These are phyloP conservation scores for Solen grandis DNA, from an alignment of 1,140 invertebrate genomes.

Conservation along the genomic window DNA sequence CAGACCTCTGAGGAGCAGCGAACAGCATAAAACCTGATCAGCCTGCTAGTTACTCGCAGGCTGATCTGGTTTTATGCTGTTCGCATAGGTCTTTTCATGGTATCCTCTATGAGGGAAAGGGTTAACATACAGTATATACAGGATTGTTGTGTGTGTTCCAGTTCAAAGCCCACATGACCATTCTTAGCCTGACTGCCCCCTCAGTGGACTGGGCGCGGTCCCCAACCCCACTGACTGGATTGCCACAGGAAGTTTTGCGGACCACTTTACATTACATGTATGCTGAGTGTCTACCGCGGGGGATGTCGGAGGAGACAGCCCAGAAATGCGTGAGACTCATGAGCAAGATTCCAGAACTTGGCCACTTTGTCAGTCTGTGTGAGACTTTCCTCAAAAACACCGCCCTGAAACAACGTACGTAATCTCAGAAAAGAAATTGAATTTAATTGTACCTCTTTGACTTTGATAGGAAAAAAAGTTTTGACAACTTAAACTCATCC, in stretches of 20 bases:
- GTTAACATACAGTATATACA: too few species aligned
- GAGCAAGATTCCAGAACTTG: conserved; percentile 82
- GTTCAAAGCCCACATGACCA: conserved; percentile 85
- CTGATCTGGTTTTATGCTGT: too few species aligned
- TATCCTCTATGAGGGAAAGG: too few species aligned
- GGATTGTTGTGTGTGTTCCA: too few species aligned
- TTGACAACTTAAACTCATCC: too few species aligned
- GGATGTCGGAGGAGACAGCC: conserved; percentile 83
- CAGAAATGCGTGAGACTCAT: conserved; percentile 82
- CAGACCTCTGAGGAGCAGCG: too few species aligned
- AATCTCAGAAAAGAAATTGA: too few species aligned
- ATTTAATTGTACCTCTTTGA: too few species aligned
- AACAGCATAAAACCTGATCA: too few species aligned
- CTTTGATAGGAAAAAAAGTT: too few species aligned
- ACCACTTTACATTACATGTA: conserved; percentile 86
- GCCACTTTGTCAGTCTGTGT: conserved; percentile 83
- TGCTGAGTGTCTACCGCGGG: conserved; percentile 84
- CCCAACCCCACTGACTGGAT: conserved; percentile 79
- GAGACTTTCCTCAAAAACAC: conserved; percentile 84
- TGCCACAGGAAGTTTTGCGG: conserved; percentile 84
- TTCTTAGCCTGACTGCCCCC: conserved; percentile 83
- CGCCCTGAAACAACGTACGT: conserved; percentile 85
- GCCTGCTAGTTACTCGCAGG: too few species aligned
- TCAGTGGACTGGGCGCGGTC: conserved; percentile 83
- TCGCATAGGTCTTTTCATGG: too few species aligned